These are phyloP conservation scores for Turdus rufiventris DNA, from an alignment of 2,113 vertebrate genomes.

Conservation along the genomic window DNA sequence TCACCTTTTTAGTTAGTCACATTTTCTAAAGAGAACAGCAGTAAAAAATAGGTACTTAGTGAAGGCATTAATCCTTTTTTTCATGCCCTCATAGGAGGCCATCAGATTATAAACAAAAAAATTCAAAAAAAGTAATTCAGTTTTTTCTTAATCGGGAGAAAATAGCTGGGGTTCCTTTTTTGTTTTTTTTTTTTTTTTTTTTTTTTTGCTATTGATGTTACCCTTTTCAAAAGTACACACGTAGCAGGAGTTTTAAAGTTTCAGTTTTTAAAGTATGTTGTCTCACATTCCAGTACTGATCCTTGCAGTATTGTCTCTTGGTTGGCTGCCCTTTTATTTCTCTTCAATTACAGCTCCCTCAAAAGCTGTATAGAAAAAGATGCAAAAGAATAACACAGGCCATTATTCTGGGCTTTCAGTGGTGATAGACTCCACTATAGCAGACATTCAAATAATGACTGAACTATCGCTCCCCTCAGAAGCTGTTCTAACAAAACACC, in stretches of 20 bases:
- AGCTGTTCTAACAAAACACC: conserved; percentile 5
- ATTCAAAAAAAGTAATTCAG: neutral
- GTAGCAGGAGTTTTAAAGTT: conserved; percentile 27
- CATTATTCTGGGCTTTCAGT: conserved; percentile 50
- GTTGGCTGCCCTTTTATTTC: conserved; percentile 52
- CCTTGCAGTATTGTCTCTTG: conserved; percentile 46
- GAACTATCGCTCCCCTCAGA: conserved; percentile 12
- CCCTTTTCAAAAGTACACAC: neutral
- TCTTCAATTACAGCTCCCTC: conserved; percentile 52
- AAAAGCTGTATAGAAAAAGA: conserved; percentile 58
- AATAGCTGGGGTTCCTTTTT: neutral
- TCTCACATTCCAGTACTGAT: conserved; percentile 45
- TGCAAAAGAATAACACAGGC: conserved; percentile 55
- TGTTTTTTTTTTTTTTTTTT: neutral
- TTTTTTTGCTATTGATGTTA: neutral
- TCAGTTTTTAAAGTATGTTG: conserved; percentile 31
- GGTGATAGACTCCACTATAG: conserved; percentile 32
- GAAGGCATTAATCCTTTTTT: conserved; percentile 17
- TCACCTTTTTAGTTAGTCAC: neutral
- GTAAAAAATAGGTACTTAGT: neutral
- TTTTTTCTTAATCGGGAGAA: neutral
- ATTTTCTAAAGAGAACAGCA: conserved; percentile 26
- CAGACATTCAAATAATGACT: conserved; percentile 19
- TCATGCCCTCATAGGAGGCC: neutral
- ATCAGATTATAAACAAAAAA: conserved; percentile 1